phyloP scores from a whole-genome alignment of 2,797 vertebrate species.

The Eidolon dupreanum region DNA sequence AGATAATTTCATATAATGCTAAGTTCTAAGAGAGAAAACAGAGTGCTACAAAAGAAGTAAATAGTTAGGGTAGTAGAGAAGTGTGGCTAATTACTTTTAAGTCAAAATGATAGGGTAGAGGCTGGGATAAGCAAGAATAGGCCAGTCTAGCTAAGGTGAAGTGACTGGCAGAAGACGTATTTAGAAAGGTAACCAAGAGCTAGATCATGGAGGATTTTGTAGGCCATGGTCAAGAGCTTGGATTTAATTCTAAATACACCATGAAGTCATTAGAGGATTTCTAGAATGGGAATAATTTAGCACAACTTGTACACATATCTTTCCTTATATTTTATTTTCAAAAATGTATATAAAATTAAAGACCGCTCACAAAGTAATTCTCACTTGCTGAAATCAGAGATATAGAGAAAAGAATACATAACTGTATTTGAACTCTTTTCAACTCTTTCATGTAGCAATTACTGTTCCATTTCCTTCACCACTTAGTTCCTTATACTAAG shows the following conservation, averaged over 20 bases:
- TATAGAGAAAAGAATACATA: not conserved
- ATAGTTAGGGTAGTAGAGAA: not conserved
- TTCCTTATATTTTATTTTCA: not conserved
- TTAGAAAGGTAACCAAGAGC: not conserved
- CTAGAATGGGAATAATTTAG: not conserved
- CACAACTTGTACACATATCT: not conserved
- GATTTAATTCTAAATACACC: not conserved
- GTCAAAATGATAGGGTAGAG: not conserved
- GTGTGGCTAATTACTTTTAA: not conserved
- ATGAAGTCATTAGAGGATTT: not conserved
- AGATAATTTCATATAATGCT: not conserved
- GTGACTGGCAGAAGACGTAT: not conserved
- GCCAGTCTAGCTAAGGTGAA: not conserved
- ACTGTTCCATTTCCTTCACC: not conserved
- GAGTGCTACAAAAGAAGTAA: not conserved
- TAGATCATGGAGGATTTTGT: not conserved
- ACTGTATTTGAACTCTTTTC: not conserved
- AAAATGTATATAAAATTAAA: conserved; percentile 38
- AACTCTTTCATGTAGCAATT: not conserved
- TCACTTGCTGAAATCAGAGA: conserved; percentile 6
- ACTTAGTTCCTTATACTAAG: not conserved
- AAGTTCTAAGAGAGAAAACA: conserved; percentile 22
- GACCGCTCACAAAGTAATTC: conserved; percentile 7
- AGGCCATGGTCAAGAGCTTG: not conserved
- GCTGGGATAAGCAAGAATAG: not conserved